Evolutionary conservation across 2,888 invertebrate species (phyloP), one percentile per base, ranked within the genome.

Genomic region (Euplagia quadripunctaria): DNA sequence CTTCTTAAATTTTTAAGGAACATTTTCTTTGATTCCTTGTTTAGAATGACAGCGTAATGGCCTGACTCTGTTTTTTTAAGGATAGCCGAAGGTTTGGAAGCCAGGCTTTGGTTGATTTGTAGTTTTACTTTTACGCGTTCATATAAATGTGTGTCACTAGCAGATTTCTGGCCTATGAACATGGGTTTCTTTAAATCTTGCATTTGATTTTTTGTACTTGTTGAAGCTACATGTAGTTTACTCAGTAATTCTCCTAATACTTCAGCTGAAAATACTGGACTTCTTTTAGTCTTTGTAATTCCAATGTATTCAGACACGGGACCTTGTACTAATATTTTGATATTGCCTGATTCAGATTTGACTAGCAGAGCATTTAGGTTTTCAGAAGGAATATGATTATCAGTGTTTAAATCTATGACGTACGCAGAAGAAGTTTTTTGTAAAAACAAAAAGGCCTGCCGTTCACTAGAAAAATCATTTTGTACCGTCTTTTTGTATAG

Each of bases 1-100:
- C 64, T 86, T 76, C 88, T 89, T 71, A 93, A 79, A 63, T 88
- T 89, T n/a, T 89, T 86, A 4, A 92, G 82, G 41, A 93, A 88
- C 1, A 79, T 76, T 69, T 82, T 87, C 74, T 92, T 92, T 49
- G 90, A 88, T 68, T 92, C 85, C 75, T 93, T 90, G 73, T 89
- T 84, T 70, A 93, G 82, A 69, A 92, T 79, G 7, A 91, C 77
- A 43, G 86, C 84, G 71, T 89, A 90, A 72, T 90, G 84, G 3
- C 93, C 92, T 41, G 91, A 90, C n/a, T 77, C 71, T 4, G 87
- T 89, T 78, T 83, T 88, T 78, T 86, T 87, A 0, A 93, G 70
- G 16, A 83, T 61, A 17, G 79, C 76, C 7, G 88, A 83, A n/a
- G 86, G 70, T 70, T 88, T 76, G 4, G 68, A 72, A 20, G 86